A percentile compares a stretch with the other conserved stretches of the same genome.
phyloP scores from a whole-genome alignment of 30 jellyfish, hydroid and myxozoan species.

The Hydra vulgaris region DNA sequence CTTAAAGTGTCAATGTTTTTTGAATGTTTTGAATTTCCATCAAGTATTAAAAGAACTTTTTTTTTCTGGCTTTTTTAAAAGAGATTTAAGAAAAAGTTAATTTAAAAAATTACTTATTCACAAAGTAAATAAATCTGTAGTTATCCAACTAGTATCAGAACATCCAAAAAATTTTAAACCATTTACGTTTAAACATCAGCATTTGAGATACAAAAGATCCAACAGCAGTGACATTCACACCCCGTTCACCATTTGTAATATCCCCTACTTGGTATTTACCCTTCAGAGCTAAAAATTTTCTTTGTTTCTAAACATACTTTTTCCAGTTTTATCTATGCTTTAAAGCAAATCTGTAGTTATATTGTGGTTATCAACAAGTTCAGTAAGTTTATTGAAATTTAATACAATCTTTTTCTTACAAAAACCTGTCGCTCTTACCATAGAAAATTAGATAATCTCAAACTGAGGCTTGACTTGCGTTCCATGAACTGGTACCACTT shows the following conservation, averaged over 20 bases:
- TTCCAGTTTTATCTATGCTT: not conserved
- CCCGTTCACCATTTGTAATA: not conserved
- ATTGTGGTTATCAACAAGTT: not conserved
- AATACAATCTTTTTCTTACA: not conserved
- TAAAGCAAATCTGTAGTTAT: not conserved
- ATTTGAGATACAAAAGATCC: not conserved
- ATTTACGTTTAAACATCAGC: not conserved
- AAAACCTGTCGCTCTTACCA: not conserved
- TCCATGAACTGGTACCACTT: not conserved
- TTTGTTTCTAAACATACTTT: not conserved
- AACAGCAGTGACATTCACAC: not conserved
- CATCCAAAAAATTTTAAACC: not conserved
- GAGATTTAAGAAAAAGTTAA: not conserved
- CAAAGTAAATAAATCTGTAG: not conserved
- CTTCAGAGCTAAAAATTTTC: not conserved
- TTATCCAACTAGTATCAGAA: not conserved
- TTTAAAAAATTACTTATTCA: not conserved
- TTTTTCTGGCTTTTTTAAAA: not conserved
- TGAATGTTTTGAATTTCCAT: not conserved
- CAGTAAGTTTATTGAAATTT: not conserved
- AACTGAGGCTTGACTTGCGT: not conserved
- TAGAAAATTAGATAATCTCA: not conserved
- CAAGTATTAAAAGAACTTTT: not conserved
- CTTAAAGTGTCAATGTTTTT: not conserved
- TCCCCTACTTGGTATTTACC: not conserved